phyloP scores from a whole-genome alignment of 2,888 invertebrate species.

The Parelbella ahira region DNA sequence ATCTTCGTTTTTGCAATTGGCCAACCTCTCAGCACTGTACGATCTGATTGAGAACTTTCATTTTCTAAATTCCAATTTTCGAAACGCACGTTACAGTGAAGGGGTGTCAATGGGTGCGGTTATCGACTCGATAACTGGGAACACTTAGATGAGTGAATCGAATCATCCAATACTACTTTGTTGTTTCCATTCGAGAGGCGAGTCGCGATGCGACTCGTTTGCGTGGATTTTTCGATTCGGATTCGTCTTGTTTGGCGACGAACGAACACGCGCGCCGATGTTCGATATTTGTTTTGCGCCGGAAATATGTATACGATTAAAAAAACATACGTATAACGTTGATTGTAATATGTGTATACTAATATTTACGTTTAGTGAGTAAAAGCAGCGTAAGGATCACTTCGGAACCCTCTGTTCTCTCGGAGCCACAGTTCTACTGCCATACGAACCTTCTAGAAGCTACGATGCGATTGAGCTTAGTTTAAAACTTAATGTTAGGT shows the following conservation, averaged over 20 bases:
- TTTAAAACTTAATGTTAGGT: constrained; percentile 61
- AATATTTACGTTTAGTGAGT: constrained; percentile 66
- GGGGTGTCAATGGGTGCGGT: constrained; percentile 74
- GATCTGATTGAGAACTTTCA: constrained; percentile 44
- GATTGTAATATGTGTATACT: constrained; percentile 80
- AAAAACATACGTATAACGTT: constrained; percentile 78
- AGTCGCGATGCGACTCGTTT: constrained; percentile 12
- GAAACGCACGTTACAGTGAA: constrained; percentile 66
- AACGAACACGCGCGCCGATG: constrained; percentile 61
- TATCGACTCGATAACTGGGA: constrained; percentile 25
- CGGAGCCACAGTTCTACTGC: constrained; percentile 31
- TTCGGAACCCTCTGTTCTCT: constrained; percentile 29
- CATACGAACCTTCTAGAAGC: constrained; percentile 40
- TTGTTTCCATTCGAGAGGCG: not conserved
- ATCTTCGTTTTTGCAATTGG: constrained; percentile 82
- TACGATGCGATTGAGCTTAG: constrained; percentile 66
- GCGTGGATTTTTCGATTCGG: constrained; percentile 28
- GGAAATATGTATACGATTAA: constrained; percentile 79
- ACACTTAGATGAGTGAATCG: constrained; percentile 15
- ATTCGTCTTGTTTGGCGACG: constrained; percentile 38
- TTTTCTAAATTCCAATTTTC: constrained; percentile 42
- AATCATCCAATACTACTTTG: constrained; percentile 6
- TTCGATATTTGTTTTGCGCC: constrained; percentile 68
- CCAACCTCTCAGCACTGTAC: constrained; percentile 79
- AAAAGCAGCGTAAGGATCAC: constrained; percentile 43